A percentile compares a stretch with the other conserved stretches of the same genome.
phyloP scores from a whole-genome alignment of 2,888 invertebrate species.

The Torymus aiolomorphi region DNA sequence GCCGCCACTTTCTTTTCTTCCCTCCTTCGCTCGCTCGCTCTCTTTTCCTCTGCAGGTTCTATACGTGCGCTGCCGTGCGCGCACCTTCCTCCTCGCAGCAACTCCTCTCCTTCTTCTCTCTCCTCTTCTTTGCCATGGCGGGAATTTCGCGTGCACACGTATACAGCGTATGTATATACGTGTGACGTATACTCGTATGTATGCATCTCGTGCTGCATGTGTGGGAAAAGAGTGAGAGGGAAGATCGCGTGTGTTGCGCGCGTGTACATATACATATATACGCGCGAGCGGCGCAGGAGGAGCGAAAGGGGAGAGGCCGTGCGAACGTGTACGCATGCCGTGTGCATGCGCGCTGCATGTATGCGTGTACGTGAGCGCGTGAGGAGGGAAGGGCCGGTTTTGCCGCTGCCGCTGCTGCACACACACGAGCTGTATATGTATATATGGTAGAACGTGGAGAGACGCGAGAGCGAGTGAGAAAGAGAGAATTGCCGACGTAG shows the following conservation, averaged over 20 bases:
- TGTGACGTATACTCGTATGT: too few species aligned
- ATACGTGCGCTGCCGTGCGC: too few species aligned
- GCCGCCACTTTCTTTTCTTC: slow-evolving; percentile 39
- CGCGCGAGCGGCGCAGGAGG: slow-evolving; percentile 36
- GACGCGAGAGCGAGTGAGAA: slow-evolving; percentile 42
- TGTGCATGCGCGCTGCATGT: neutral
- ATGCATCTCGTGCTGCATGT: neutral
- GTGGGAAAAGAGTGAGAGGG: slow-evolving; percentile 16
- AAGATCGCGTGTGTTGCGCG: slow-evolving; percentile 30
- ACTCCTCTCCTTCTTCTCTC: neutral
- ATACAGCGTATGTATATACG: neutral
- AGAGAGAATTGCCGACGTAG: slow-evolving; percentile 53
- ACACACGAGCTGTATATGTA: too few species aligned
- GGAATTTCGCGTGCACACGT: slow-evolving; percentile 6
- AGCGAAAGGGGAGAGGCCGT: slow-evolving; percentile 44
- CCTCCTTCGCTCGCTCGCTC: neutral
- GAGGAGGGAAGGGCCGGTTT: slow-evolving; percentile 54
- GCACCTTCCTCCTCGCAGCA: too few species aligned
- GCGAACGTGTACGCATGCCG: neutral
- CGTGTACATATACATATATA: too few species aligned
- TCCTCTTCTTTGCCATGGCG: slow-evolving; percentile 23
- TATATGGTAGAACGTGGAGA: too few species aligned
- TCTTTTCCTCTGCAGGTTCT: slow-evolving; percentile 1
- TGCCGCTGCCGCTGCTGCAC: neutral
- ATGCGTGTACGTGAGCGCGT: neutral